These are phyloP conservation scores for Pachypanchax playfairii DNA, from an alignment of 2,113 vertebrate genomes.

Conservation along the genomic window DNA sequence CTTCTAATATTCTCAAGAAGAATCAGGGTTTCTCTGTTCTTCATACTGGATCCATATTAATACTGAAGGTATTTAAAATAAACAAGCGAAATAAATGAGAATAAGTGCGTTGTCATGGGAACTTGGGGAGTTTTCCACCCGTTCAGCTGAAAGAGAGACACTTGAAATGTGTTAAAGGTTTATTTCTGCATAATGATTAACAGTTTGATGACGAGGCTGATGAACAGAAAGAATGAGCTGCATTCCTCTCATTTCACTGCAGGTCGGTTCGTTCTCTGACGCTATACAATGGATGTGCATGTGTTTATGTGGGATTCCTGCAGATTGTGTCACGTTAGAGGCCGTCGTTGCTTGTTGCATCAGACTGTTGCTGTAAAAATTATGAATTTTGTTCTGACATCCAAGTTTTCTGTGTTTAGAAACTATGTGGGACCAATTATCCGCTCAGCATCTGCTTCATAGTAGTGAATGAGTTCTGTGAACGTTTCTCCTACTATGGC, in stretches of 20 bases:
- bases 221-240: neutral
- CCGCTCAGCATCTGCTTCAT: conserved; percentile 94
- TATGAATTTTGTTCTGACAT: neutral
- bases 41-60: too few species aligned
- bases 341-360: neutral
- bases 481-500: conserved; percentile 99
- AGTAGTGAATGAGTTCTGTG: conserved; percentile 97
- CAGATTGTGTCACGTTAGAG: neutral
- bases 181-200: conserved; percentile 25
- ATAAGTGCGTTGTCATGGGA: too few species aligned
- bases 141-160: too few species aligned
- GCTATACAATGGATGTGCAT: too few species aligned
- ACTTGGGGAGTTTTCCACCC: too few species aligned
- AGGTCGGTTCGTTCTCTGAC: neutral
- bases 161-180: too few species aligned
- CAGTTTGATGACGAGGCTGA: neutral
- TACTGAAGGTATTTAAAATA: too few species aligned
- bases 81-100: too few species aligned
- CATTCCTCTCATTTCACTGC: neutral
- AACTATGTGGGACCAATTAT: conserved; percentile 92
- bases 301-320: too few species aligned
- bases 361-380: neutral
- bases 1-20: too few species aligned
- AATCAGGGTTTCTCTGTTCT: too few species aligned
- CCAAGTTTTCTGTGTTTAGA: conserved; percentile 70